phyloP scores from a whole-genome alignment of 2,797 vertebrate species.

The Etheostoma nigrum region DNA sequence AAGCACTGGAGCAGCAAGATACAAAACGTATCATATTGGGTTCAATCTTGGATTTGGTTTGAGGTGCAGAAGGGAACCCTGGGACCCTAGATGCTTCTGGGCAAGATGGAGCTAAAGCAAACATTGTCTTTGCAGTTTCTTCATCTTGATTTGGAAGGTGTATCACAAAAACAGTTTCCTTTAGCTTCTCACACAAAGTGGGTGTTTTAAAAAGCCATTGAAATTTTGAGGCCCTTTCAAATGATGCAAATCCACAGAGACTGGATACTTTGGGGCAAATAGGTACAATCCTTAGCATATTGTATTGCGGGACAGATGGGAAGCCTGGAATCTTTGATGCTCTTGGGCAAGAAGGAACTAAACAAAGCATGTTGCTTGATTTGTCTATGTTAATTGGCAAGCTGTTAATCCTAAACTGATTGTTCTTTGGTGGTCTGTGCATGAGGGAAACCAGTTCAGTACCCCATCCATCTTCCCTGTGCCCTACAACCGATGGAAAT shows the following conservation, averaged over 20 bases:
- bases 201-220: slow-evolving; percentile 48
- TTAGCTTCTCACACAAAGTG: slow-evolving; percentile 43
- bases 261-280: slow-evolving; percentile 63
- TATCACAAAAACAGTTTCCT: slow-evolving; percentile 30
- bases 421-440: slow-evolving; percentile 29
- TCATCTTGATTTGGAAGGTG: slow-evolving; percentile 28
- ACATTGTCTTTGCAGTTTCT: slow-evolving; percentile 54
- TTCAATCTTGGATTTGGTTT: slow-evolving; percentile 41
- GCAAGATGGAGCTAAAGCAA: slow-evolving; percentile 60
- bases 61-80: slow-evolving; percentile 69
- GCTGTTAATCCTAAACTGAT: slow-evolving; percentile 20
- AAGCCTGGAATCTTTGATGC: slow-evolving; percentile 67
- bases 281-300: slow-evolving; percentile 50
- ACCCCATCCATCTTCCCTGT: slow-evolving; percentile 40
- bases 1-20: slow-evolving; percentile 62
- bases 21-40: slow-evolving; percentile 42
- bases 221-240: slow-evolving; percentile 23
- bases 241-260: slow-evolving; percentile 62
- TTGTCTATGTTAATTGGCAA: slow-evolving; percentile 26
- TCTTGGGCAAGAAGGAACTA: slow-evolving; percentile 68
- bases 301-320: slow-evolving; percentile 60
- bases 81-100: slow-evolving; percentile 63
- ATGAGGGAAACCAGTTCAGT: slow-evolving; percentile 25
- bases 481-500: slow-evolving; percentile 58
- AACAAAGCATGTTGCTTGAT: slow-evolving; percentile 44